A percentile compares a stretch with the other conserved stretches of the same genome.
phyloP scores from a whole-genome alignment of 2,888 invertebrate species.

The Lepidocyrtinus sp. region DNA sequence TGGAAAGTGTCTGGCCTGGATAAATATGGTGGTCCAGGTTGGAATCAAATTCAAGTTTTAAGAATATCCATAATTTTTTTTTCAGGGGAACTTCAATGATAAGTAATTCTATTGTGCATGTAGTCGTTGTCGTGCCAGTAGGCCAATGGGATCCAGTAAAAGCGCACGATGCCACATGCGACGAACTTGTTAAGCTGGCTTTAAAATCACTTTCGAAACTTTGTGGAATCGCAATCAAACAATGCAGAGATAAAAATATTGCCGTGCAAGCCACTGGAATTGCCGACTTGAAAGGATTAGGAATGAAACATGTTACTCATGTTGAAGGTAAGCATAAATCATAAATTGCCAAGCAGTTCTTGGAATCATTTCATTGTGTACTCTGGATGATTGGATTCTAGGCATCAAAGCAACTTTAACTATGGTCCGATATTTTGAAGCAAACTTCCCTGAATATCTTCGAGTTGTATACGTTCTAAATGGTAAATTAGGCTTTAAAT shows the following conservation, averaged over 20 bases:
- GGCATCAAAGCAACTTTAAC: slow-evolving; percentile 49
- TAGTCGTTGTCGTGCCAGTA: slow-evolving; percentile 48
- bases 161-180: slow-evolving; percentile 39
- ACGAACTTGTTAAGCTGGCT: slow-evolving; percentile 45
- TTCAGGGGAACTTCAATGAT: too few species aligned
- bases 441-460: slow-evolving; percentile 51
- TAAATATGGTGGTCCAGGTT: slow-evolving; percentile 52
- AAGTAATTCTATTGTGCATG: background rate
- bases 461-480: slow-evolving; percentile 50
- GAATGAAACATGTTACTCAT: slow-evolving; percentile 53
- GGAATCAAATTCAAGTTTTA: too few species aligned
- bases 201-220: slow-evolving; percentile 38
- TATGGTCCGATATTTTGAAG: slow-evolving; percentile 51
- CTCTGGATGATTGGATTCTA: background rate
- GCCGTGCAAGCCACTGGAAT: slow-evolving; percentile 48
- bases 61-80: too few species aligned
- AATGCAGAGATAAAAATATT: slow-evolving; percentile 39
- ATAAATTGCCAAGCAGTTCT: background rate
- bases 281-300: slow-evolving; percentile 45
- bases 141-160: slow-evolving; percentile 44
- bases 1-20: slow-evolving; percentile 52
- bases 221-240: slow-evolving; percentile 29
- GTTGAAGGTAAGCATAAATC: slow-evolving; percentile 30
- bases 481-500: slow-evolving; percentile 26
- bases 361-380: background rate